Evolutionary conservation across 2,113 vertebrate genomes (phyloP), one percentile per base, ranked within the genome.

Genomic region (Glaucidium brasilianum): DNA sequence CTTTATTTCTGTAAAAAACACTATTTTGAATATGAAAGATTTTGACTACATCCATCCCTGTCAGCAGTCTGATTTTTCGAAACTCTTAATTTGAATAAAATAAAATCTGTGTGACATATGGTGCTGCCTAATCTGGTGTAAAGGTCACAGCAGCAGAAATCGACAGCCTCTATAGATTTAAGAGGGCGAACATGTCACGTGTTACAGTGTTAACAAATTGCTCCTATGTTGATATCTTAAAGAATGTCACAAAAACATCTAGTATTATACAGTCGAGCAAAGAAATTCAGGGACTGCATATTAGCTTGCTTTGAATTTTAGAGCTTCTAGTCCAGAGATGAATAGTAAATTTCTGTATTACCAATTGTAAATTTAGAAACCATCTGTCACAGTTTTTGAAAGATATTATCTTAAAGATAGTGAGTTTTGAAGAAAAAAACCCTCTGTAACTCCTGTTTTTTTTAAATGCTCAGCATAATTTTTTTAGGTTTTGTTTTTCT

Each of bases 91-190:
- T 84, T 69, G 68, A 77, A 72, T 85, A 77, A 59, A 94, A 59
- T 66, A 67, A 88, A 90, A 80, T 85, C 75, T 85, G 34, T 47
- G 14, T 95, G 78, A 52, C 85, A 88, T 85, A 84, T 39, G 83
- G 64, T 87, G 60, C 78, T 95, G 69, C 75, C 66, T 95, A 85
- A 89, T 96, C 72, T 92, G 53, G 79, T 92, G 64, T 78, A 88
- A 94, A 94, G 95, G 95, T 96, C 94, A 93, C 68, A 53, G 73
- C 60, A 92, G 58, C 90, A 92, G 77, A 45, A 75, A 75, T 87
- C 60, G 90, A 96, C 73, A 71, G 85, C 60, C 85, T 84, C 49
- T 81, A 29, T 78, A 84, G 96, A 89, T 94, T 94, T 77, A 78
- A 91, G 92, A 89, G 85, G 82, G 55, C 83, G 91, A 72, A 18